These are phyloP conservation scores for Galeruca laticollis DNA, from an alignment of 2,888 invertebrate genomes.

Conservation along the genomic window DNA sequence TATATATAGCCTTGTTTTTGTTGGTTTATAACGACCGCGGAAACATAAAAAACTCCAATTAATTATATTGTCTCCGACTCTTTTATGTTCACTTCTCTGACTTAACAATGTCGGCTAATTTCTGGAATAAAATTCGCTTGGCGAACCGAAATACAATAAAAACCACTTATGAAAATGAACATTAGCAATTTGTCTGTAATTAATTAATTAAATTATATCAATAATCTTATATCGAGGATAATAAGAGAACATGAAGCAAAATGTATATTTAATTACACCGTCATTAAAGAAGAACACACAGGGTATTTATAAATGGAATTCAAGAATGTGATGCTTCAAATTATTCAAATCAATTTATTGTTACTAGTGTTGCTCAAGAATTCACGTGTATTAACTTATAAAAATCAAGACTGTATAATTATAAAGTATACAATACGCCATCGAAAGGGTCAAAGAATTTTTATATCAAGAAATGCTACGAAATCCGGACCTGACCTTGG, in stretches of 20 bases:
- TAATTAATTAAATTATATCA: background rate
- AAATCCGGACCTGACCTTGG: too few species aligned
- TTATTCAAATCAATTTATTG: too few species aligned
- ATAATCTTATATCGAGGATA: background rate
- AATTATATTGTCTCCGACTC: slow-evolving; percentile 46
- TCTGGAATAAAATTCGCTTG: slow-evolving; percentile 50
- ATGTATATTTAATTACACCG: too few species aligned
- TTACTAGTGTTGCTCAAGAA: too few species aligned
- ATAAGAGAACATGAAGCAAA: background rate
- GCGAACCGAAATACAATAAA: slow-evolving; percentile 37
- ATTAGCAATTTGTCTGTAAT: background rate
- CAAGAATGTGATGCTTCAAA: too few species aligned
- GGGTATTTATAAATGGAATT: too few species aligned
- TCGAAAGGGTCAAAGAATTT: too few species aligned
- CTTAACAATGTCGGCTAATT: slow-evolving; percentile 49
- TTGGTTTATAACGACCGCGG: slow-evolving; percentile 31
- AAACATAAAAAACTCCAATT: slow-evolving; percentile 46
- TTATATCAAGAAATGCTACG: too few species aligned
- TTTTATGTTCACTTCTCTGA: slow-evolving; percentile 32
- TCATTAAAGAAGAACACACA: too few species aligned
- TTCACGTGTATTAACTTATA: too few species aligned
- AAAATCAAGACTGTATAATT: too few species aligned
- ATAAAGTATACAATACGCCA: too few species aligned
- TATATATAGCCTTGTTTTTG: slow-evolving; percentile 48
- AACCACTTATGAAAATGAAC: background rate